Conservation (phyloP, 2,797 vertebrate genomes). For the Rhinella marina region DNA sequence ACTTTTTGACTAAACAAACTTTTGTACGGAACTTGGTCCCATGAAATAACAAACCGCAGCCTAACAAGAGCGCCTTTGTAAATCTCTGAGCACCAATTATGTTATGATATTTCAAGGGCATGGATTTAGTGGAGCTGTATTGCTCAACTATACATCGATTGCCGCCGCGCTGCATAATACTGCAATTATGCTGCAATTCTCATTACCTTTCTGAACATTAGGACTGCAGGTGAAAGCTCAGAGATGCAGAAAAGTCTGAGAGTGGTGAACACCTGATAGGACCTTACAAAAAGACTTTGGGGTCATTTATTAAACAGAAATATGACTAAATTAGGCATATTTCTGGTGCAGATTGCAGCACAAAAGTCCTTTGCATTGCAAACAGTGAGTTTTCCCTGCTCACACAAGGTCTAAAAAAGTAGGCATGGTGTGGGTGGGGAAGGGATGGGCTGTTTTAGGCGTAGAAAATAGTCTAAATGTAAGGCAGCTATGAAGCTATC, state of each 20-base stretch:
- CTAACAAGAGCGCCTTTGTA: conserved; percentile 18
- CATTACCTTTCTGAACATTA: conserved; percentile 27
- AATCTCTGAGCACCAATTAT: conserved; percentile 28
- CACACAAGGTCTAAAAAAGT: no score
- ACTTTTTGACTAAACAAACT: conserved; percentile 41
- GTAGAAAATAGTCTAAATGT: no score
- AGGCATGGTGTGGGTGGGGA: no score
- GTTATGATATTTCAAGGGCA: conserved; percentile 36
- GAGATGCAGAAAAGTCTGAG: not conserved
- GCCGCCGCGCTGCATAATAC: conserved; percentile 4
- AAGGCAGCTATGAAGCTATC: no score
- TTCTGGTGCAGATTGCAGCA: no score
- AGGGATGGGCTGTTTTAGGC: no score
- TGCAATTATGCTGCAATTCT: conserved; percentile 33
- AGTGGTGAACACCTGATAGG: not conserved
- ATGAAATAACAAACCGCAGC: conserved; percentile 25
- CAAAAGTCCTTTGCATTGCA: no score
- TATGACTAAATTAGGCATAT: no score
- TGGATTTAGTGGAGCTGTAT: conserved; percentile 23
- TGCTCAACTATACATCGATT: conserved; percentile 22
- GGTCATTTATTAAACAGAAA: no score
- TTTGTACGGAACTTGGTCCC: conserved; percentile 16
- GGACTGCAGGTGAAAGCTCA: not conserved
- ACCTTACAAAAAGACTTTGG: not conserved
- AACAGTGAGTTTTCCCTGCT: no score